phyloP scores from a whole-genome alignment of 2,113 vertebrate species.

The Calypte anna region DNA sequence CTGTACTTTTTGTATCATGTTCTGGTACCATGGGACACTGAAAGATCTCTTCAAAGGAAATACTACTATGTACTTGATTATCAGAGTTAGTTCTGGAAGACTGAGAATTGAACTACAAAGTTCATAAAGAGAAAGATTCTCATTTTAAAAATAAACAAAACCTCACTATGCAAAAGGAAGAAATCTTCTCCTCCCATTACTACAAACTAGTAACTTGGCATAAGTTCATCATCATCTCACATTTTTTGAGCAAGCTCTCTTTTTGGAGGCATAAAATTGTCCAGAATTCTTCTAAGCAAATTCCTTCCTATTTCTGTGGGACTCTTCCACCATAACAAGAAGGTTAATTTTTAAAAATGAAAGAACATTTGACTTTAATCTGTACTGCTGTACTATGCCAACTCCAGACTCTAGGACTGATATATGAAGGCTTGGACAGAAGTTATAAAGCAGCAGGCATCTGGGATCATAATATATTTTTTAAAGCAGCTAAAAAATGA shows the following conservation, averaged over 20 bases:
- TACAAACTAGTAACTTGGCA: neutral
- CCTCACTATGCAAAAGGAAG: neutral
- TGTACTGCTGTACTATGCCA: neutral
- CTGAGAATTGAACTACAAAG: neutral
- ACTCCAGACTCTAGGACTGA: neutral
- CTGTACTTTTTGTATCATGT: neutral
- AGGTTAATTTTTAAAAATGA: neutral
- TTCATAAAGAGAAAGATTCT: neutral
- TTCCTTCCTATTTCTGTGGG: neutral
- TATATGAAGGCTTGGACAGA: neutral
- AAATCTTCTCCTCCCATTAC: fast-evolving
- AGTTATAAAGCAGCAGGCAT: neutral
- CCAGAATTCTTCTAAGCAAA: neutral
- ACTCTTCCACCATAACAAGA: neutral
- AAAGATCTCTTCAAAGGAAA: neutral
- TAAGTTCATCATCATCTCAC: neutral
- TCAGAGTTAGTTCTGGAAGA: neutral
- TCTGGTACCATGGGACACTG: neutral
- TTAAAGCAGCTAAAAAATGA: neutral
- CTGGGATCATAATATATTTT: neutral
- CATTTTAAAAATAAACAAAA: neutral
- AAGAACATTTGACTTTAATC: neutral
- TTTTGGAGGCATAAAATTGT: neutral
- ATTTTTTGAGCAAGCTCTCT: neutral
- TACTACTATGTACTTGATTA: neutral